Evolutionary conservation across 1,140 invertebrate genomes (phyloP).

Genomic region (Caenorhabditis tropicalis): DNA sequence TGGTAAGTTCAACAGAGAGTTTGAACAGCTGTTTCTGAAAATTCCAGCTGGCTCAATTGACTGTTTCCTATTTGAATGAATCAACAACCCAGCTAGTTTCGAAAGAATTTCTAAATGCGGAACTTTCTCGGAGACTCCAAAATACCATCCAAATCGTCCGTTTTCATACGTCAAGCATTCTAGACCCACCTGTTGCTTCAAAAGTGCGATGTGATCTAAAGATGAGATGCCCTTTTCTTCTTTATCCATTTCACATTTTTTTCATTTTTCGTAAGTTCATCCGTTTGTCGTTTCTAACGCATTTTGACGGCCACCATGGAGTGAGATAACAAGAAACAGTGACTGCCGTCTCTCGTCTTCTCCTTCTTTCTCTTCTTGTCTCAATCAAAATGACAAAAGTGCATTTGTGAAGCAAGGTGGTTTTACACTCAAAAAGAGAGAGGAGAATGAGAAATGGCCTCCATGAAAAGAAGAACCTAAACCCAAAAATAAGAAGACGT

Average conservation of each 20-base stretch:
- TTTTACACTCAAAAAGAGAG: too few species aligned
- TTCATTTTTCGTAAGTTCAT: neutral
- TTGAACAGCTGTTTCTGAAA: neutral
- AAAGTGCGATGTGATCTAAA: constrained; percentile 19
- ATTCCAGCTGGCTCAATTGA: neutral
- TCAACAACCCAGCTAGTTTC: neutral
- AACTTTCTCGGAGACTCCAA: neutral
- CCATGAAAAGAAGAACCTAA: constrained; percentile 24
- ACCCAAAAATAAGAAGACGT: neutral
- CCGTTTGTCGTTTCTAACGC: neutral
- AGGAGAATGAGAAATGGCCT: neutral
- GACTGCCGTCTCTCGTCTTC: neutral
- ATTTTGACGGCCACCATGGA: constrained; percentile 6
- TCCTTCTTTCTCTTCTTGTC: neutral
- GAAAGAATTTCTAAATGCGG: neutral
- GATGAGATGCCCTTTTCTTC: constrained; percentile 21
- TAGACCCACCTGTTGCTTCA: neutral
- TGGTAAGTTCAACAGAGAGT: neutral
- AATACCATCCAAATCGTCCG: too few species aligned
- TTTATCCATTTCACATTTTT: neutral
- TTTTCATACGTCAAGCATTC: too few species aligned
- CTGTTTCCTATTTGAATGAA: neutral
- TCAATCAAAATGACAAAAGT: constrained; percentile 9
- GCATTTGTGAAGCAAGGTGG: neutral
- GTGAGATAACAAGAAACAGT: neutral